Conservation (phyloP, 2,888 invertebrate species). For the Drosophila mimetica region DNA sequence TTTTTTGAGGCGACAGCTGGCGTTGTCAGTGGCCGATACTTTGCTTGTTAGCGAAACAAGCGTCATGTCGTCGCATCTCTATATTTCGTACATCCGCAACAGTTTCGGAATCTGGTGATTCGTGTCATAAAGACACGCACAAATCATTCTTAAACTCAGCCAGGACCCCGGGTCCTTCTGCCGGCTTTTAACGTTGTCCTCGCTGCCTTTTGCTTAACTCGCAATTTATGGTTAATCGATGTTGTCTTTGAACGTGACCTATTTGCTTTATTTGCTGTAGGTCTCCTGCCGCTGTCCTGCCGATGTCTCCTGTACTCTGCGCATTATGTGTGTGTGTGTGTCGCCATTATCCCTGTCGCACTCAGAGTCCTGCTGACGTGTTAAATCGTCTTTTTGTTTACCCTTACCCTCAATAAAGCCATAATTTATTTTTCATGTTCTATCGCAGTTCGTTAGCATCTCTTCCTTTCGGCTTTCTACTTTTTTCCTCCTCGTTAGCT, state of each 20-base stretch:
- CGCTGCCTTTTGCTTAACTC: slow-evolving; percentile 78
- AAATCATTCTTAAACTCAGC: slow-evolving; percentile 76
- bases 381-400: slow-evolving; percentile 78
- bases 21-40: slow-evolving; percentile 56
- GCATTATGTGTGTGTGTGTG: too few species aligned
- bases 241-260: slow-evolving; percentile 81
- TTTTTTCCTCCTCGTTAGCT: slow-evolving; percentile 41
- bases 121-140: slow-evolving; percentile 80
- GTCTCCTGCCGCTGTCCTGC: slow-evolving; percentile 44
- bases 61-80: slow-evolving; percentile 29
- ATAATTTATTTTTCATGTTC: slow-evolving; percentile 80
- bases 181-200: slow-evolving; percentile 22
- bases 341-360: slow-evolving; percentile 58
- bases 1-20: slow-evolving; percentile 61
- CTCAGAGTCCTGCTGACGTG: slow-evolving; percentile 78
- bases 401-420: slow-evolving; percentile 78
- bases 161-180: slow-evolving; percentile 35
- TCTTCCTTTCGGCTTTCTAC: slow-evolving; percentile 2
- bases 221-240: slow-evolving; percentile 83
- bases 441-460: slow-evolving; percentile 62
- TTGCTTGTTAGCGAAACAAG: slow-evolving; percentile 50
- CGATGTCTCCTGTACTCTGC: slow-evolving; percentile 12
- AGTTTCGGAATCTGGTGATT: slow-evolving; percentile 49
- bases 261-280: slow-evolving; percentile 74
- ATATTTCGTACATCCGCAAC: slow-evolving; percentile 16